A percentile compares a stretch with the other conserved stretches of the same genome.
Conservation (phyloP, 2,797 vertebrate species). For the Acipenser transmontanus region DNA sequence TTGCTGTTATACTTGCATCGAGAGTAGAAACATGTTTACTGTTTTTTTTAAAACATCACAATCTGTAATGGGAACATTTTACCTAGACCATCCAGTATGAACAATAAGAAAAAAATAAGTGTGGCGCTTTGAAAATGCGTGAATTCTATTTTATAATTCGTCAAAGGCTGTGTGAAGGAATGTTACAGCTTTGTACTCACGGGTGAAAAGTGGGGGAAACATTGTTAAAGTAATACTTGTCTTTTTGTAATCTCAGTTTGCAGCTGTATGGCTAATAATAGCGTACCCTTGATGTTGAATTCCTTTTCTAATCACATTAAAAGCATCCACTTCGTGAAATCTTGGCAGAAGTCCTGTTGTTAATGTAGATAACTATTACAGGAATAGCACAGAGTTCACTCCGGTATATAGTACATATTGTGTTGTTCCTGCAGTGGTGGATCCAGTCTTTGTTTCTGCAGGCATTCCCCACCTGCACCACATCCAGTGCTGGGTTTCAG, state of each 20-base stretch:
- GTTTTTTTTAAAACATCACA: too few relatives aligned
- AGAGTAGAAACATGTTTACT: too few relatives aligned
- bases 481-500: conserved; percentile 47
- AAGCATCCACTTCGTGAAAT: conserved; percentile 26
- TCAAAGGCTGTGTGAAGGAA: too few relatives aligned
- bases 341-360: conserved; percentile 18
- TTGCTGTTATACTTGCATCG: too few relatives aligned
- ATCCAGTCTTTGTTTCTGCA: conserved; percentile 38
- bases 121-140: too few relatives aligned
- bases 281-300: conserved; percentile 34
- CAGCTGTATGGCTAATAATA: conserved; percentile 37
- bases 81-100: not conserved
- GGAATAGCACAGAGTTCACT: too few relatives aligned
- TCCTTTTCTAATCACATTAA: conserved; percentile 38
- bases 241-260: conserved; percentile 24
- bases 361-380: conserved; percentile 22
- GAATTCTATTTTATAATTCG: too few relatives aligned
- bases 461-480: conserved; percentile 66
- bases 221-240: conserved; percentile 6
- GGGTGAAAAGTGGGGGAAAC: too few relatives aligned
- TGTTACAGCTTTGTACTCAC: too few relatives aligned
- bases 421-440: too few relatives aligned
- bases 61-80: not conserved
- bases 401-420: too few relatives aligned
- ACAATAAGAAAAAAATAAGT: not conserved